phyloP scores from a whole-genome alignment of 2,113 vertebrate genomes.

The Arothron firmamentum region DNA sequence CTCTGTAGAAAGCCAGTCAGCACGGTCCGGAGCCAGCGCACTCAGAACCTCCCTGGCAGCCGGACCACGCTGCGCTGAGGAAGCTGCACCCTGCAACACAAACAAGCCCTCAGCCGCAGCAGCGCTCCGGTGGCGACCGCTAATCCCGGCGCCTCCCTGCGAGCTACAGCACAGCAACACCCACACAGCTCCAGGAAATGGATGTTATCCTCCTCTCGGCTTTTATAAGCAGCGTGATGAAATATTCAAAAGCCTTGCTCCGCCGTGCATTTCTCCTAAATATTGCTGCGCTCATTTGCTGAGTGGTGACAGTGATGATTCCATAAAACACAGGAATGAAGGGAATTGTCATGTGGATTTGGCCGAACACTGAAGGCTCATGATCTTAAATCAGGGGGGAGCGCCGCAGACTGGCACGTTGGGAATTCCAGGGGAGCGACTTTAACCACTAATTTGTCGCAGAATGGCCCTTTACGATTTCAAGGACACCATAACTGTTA shows the following conservation, averaged over 20 bases:
- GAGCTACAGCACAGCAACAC: constrained; percentile 38
- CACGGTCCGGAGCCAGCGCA: constrained; percentile 54
- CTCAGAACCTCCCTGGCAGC: constrained; percentile 48
- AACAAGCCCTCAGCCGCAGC: constrained; percentile 59
- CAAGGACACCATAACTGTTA: constrained; percentile 69
- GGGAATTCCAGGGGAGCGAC: constrained; percentile 47
- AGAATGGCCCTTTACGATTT: constrained; percentile 65
- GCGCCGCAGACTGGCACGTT: constrained; percentile 46
- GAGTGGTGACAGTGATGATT: constrained; percentile 66
- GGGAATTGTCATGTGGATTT: constrained; percentile 67
- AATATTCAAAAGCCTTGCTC: constrained; percentile 69
- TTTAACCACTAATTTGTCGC: constrained; percentile 69
- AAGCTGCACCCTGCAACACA: constrained; percentile 65
- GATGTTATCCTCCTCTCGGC: constrained; percentile 13
- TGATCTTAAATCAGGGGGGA: constrained; percentile 75
- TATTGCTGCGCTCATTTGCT: constrained; percentile 62
- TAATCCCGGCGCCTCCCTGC: constrained; percentile 54
- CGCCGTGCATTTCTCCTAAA: constrained; percentile 57
- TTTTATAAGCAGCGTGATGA: constrained; percentile 53
- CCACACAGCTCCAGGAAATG: constrained; percentile 49
- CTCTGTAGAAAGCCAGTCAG: constrained; percentile 59
- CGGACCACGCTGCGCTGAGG: constrained; percentile 44
- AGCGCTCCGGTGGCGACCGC: constrained; percentile 29
- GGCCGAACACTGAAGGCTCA: constrained; percentile 62
- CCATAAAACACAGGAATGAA: constrained; percentile 75